phyloP scores from a whole-genome alignment of 2,797 vertebrate species.

The Tenualosa thibaudeaui region DNA sequence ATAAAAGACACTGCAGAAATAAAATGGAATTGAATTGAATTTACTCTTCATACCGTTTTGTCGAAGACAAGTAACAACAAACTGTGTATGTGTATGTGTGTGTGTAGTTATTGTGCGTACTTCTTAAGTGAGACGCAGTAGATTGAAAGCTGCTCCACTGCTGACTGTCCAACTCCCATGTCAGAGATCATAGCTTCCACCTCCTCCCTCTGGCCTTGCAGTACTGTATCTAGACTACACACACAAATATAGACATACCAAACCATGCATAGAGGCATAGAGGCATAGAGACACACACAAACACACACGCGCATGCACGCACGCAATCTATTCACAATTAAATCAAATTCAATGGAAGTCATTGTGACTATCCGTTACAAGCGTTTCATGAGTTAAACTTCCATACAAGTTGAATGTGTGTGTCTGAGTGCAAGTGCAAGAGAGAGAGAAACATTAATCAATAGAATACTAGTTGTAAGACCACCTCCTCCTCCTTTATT shows the following conservation, averaged over 20 bases:
- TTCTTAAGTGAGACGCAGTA: constrained; percentile 98
- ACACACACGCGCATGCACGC: constrained; percentile 40
- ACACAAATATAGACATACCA: constrained; percentile 14
- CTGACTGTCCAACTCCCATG: constrained; percentile 69
- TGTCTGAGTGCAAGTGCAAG: background rate
- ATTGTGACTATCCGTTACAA: background rate
- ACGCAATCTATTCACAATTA: background rate
- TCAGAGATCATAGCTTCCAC: constrained; percentile 95
- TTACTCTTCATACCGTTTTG: background rate
- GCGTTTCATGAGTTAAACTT: background rate
- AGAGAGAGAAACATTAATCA: background rate
- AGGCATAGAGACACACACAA: constrained; percentile 21
- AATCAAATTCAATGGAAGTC: background rate
- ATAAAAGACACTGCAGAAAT: no score
- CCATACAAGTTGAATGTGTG: background rate
- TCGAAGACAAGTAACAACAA: background rate
- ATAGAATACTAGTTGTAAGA: no score
- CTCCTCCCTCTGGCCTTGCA: constrained; percentile 88
- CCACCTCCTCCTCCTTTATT: no score
- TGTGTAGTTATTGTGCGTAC: background rate
- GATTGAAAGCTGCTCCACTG: constrained; percentile 74
- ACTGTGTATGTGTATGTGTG: background rate
- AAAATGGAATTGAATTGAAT: no score
- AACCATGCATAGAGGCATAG: no score
- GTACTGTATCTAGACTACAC: constrained; percentile 82